These are phyloP conservation scores for Psittacula echo DNA, from an alignment of 2,797 vertebrate genomes.

Conservation along the genomic window DNA sequence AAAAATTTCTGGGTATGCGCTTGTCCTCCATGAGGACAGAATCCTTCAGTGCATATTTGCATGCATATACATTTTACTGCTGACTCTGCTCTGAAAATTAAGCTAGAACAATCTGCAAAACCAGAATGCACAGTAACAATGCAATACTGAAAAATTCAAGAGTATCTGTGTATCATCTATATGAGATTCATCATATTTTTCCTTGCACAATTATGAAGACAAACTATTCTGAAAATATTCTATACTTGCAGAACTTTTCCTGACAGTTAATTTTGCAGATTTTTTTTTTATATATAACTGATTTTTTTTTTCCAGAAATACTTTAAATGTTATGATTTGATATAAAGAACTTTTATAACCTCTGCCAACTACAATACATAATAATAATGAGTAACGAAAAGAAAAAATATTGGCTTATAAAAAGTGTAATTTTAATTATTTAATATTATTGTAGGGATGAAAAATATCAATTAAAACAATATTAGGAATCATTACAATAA, in stretches of 20 bases:
- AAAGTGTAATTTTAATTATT: background rate
- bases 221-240: background rate
- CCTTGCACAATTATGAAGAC: background rate
- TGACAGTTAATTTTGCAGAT: background rate
- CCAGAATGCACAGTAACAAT: background rate
- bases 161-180: background rate
- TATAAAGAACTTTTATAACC: background rate
- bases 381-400: background rate
- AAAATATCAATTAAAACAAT: background rate
- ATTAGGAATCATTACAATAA: background rate
- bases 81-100: background rate
- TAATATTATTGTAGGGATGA: background rate
- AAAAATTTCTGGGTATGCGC: background rate
- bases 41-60: background rate
- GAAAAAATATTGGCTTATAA: background rate
- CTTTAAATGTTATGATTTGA: background rate
- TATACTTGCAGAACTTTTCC: background rate
- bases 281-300: background rate
- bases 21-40: background rate
- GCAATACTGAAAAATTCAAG: background rate
- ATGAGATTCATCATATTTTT: background rate
- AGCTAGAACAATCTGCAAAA: background rate
- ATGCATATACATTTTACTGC: background rate
- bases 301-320: background rate
- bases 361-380: background rate